Percentiles rank a stretch among this genome's conserved stretches.
These are phyloP conservation scores for Sepioteuthis lessoniana DNA, from an alignment of 2,888 invertebrate genomes.

Conservation along the genomic window DNA sequence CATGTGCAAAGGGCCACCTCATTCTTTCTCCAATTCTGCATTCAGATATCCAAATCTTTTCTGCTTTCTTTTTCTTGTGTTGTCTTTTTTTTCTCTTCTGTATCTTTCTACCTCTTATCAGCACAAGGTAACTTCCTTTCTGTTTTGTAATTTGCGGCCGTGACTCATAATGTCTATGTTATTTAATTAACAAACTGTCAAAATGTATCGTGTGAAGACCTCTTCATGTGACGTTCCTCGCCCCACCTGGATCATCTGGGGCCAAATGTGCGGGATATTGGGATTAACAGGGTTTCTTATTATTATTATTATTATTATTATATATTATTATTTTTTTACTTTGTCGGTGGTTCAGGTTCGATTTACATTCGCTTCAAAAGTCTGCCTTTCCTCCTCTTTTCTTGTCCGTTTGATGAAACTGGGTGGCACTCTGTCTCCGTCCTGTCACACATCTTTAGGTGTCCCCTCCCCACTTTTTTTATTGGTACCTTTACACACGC, in stretches of 20 bases:
- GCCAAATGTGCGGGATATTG: constrained; percentile 13
- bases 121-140: constrained; percentile 34
- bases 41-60: neutral
- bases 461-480: neutral
- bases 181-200: constrained; percentile 48
- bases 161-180: neutral
- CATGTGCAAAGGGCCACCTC: neutral
- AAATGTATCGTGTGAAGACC: constrained; percentile 37
- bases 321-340: neutral
- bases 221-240: neutral
- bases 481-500: constrained; percentile 33
- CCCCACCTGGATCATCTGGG: constrained; percentile 10
- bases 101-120: neutral
- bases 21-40: neutral
- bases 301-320: neutral
- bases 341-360: neutral
- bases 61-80: neutral
- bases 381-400: neutral
- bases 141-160: neutral
- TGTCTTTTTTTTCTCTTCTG: neutral
- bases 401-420: neutral
- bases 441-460: constrained; percentile 9
- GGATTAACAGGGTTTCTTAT: neutral
- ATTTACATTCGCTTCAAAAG: neutral
- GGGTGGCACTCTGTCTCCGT: neutral